Conservation (phyloP, 2,888 invertebrate species). For the Spilosoma lubricipeda region DNA sequence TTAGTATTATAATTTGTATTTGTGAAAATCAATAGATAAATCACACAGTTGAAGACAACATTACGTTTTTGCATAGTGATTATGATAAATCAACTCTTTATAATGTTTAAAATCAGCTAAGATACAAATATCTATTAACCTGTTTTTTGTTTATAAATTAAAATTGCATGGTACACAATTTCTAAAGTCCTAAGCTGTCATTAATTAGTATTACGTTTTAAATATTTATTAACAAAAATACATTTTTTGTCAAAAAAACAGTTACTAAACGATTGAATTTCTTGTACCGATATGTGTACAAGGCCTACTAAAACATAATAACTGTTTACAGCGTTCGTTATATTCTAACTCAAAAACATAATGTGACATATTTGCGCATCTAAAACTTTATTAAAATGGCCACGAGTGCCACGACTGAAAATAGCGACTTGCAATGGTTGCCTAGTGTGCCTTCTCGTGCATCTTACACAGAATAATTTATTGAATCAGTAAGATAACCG, state of each 20-base stretch:
- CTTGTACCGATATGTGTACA: neutral
- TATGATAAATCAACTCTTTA: neutral
- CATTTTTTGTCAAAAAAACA: too few relatives aligned
- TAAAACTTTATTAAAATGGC: neutral
- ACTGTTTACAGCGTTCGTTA: neutral
- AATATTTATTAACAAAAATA: neutral
- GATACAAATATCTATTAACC: too few relatives aligned
- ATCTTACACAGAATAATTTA: neutral
- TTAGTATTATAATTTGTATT: neutral
- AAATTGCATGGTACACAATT: neutral
- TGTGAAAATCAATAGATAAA: too few relatives aligned
- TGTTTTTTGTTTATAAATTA: neutral
- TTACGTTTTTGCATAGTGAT: neutral
- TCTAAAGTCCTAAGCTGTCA: neutral
- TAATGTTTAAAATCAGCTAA: neutral
- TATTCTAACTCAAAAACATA: neutral
- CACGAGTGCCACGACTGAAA: neutral
- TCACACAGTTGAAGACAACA: neutral
- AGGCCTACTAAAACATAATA: neutral
- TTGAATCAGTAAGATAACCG: neutral
- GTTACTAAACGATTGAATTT: neutral
- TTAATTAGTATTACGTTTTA: neutral
- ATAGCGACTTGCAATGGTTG: neutral
- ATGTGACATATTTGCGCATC: neutral
- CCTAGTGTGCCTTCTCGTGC: neutral